A percentile compares a stretch with the other conserved stretches of the same genome.
Evolutionary conservation across 2,797 vertebrate genomes (phyloP).

Genomic region (Danio albolineatus): DNA sequence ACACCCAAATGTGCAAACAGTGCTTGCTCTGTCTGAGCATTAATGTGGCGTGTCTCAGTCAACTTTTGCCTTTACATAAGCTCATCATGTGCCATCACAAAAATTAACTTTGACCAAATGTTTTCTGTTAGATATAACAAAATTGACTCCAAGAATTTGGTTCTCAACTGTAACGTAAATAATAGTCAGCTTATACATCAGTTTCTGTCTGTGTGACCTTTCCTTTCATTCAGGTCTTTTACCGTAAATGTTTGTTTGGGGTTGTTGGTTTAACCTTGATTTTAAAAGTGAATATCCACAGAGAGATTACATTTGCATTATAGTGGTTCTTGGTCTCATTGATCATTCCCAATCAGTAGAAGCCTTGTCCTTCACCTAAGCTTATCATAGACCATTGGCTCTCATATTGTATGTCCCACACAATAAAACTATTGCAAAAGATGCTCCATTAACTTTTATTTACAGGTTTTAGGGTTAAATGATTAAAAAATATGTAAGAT

Average conservation of each 20-base stretch:
- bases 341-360: not conserved
- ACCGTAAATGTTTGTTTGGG: conserved; percentile 43
- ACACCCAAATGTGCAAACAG: conserved; percentile 46
- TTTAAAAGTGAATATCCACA: not conserved
- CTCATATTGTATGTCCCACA: not conserved
- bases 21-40: conserved; percentile 10
- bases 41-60: not conserved
- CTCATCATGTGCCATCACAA: conserved; percentile 12
- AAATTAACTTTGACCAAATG: not conserved
- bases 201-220: not conserved
- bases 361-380: not conserved
- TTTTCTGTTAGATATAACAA: not conserved
- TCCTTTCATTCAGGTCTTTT: conserved; percentile 4
- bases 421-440: not conserved
- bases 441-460: not conserved
- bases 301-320: conserved; percentile 32
- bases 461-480: not conserved
- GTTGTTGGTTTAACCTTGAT: conserved; percentile 49
- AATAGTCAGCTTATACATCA: not conserved
- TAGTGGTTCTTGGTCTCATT: conserved; percentile 9
- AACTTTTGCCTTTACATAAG: not conserved
- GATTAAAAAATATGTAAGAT: conserved; percentile 7
- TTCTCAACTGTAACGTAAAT: not conserved
- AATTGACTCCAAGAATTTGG: not conserved
- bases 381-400: not conserved